Base-by-base conservation (phyloP, 23 tunicate species). In the Diplosoma virens region DNA sequence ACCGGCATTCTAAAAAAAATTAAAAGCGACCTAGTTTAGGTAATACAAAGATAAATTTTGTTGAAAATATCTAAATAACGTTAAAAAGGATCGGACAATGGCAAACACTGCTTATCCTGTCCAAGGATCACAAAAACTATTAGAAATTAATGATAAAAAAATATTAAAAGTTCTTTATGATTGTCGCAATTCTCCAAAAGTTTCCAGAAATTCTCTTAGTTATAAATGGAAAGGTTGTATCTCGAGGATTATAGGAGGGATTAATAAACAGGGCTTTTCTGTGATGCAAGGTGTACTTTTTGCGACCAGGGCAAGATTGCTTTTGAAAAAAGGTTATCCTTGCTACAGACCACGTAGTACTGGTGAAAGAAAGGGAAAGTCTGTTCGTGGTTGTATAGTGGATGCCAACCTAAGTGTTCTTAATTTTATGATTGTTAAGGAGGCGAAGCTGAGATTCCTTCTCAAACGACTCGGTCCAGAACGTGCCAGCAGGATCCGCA, bases 331-430 rank as follows among this genome's bases (percentile, higher is more conserved):
- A 70, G 98, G 98, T 25, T 95, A 94, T 11, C 60, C 81, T 1
- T 94, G 98, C 58, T 94, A 94, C 68, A 45, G 89, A 20, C 94
- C 95, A 1, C 94, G 98, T 32, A 76, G 98, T 26, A 83, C 89
- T 36, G 98, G 98, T 41, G 98, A 94, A 45, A 72, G 98, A 5
- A 87, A 86, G 37, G 95, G 98, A 28, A 94, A 94, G 37, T 94
- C 98, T 54, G 98, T 94, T 63, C 95, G 95, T 66, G 98, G 98
- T 36, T 94, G 98, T 73, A 94, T 94, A 75, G 98, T 94, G 23
- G 93, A 94, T 50, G 71, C 75, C 31, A 80, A 77, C 63, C 86
- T 94, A 71, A 82, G 89, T 58, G 88, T 87, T 25, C 69, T 94
- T 26, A 76, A 78, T 45, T 56, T 94, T 58, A 56, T 84, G 25